phyloP scores from a whole-genome alignment of 2,113 vertebrate genomes.

The Malurus melanocephalus region DNA sequence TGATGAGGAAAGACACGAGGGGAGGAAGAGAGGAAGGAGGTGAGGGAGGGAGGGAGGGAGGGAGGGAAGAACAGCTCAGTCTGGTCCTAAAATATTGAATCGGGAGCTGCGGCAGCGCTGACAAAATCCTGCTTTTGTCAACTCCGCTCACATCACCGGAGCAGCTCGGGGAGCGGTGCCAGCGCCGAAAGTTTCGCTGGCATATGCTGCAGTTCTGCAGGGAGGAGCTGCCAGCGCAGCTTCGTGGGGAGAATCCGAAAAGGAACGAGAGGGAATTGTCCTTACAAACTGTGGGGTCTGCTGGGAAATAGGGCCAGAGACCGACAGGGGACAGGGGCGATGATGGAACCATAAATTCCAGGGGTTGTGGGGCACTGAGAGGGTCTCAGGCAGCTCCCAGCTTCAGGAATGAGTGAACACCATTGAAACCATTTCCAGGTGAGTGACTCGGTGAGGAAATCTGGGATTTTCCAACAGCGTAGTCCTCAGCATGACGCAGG shows the following conservation, averaged over 20 bases:
- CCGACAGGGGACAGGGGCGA: too few relatives aligned
- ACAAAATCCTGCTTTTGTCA: slow-evolving; percentile 55
- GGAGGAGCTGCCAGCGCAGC: slow-evolving; percentile 7
- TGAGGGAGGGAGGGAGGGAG: not conserved
- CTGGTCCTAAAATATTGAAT: slow-evolving; percentile 6
- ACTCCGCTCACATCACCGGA: slow-evolving; percentile 7
- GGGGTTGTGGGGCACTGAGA: not conserved
- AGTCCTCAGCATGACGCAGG: not conserved
- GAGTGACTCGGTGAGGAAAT: not conserved
- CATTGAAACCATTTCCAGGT: not conserved
- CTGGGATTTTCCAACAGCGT: not conserved
- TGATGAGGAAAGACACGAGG: not conserved
- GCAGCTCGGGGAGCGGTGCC: not conserved
- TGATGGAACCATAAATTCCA: too few relatives aligned
- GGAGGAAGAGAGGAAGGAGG: not conserved
- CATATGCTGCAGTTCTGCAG: slow-evolving; percentile 19
- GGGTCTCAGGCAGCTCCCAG: not conserved
- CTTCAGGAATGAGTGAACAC: not conserved
- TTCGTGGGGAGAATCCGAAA: slow-evolving; percentile 2
- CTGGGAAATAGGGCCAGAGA: too few relatives aligned
- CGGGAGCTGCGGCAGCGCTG: not conserved
- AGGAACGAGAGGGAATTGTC: not conserved
- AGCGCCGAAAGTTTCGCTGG: slow-evolving; percentile 25
- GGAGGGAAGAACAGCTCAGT: not conserved
- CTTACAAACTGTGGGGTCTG: too few relatives aligned